Evolutionary conservation across 2,113 vertebrate species (phyloP).

Genomic region (Chaenogobius annularis): DNA sequence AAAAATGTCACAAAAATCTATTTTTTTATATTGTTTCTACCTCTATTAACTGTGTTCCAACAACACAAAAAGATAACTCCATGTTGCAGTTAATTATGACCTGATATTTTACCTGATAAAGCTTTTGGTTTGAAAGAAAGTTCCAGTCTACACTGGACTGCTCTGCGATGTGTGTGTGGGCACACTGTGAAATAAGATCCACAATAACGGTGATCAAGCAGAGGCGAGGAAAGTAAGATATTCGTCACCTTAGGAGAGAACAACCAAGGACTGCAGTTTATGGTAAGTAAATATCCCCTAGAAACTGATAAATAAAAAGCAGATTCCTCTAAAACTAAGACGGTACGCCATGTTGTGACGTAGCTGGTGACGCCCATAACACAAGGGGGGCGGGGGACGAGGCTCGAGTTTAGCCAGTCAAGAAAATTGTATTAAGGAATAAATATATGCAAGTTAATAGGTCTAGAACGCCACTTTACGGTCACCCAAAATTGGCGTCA

Average conservation of each 20-base stretch:
- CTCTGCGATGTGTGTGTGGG: neutral
- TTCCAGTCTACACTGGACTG: slow-evolving; percentile 47
- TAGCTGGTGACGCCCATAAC: slow-evolving; percentile 36
- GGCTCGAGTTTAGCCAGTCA: neutral
- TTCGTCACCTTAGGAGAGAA: neutral
- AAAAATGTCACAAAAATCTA: no score
- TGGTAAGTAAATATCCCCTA: neutral
- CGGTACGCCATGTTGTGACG: slow-evolving; percentile 48
- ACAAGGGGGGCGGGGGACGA: no score
- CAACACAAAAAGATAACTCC: slow-evolving; percentile 10
- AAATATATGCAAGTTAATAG: neutral
- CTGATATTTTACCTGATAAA: neutral
- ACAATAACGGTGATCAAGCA: neutral
- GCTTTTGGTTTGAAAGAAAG: slow-evolving; percentile 51
- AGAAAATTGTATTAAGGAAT: neutral
- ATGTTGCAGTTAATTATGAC: slow-evolving; percentile 12
- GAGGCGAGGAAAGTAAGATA: no score
- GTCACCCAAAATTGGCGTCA: neutral
- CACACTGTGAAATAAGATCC: slow-evolving; percentile 5
- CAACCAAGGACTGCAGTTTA: accelerated
- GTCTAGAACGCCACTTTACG: no score
- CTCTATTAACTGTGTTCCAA: neutral
- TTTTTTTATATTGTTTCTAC: neutral
- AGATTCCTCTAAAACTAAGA: neutral
- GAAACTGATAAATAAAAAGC: neutral